A percentile compares a stretch with the other conserved stretches of the same genome.
These are phyloP conservation scores for Ennomos fuscantarius DNA, from an alignment of 2,888 invertebrate species.

Conservation along the genomic window DNA sequence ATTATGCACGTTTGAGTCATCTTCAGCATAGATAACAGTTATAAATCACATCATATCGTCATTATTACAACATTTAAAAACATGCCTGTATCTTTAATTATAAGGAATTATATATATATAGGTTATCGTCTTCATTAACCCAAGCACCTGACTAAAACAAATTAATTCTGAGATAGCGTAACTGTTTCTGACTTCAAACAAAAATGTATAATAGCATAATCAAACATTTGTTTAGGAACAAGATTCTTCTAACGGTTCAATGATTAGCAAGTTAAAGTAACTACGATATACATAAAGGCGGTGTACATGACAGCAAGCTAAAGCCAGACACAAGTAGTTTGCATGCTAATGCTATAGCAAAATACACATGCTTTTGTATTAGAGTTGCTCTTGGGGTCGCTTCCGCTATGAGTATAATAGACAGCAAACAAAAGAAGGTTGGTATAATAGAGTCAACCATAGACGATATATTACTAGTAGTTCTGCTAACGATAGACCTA, in stretches of 20 bases:
- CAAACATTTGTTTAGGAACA: slow-evolving; percentile 21
- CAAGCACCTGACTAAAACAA: too few relatives aligned
- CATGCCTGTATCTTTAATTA: too few relatives aligned
- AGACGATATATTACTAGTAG: too few relatives aligned
- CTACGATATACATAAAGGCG: slow-evolving; percentile 18
- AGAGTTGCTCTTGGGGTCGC: neutral
- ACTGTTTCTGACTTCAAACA: slow-evolving; percentile 1
- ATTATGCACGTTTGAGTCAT: too few relatives aligned
- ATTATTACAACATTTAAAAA: too few relatives aligned
- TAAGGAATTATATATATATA: too few relatives aligned
- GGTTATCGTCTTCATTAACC: too few relatives aligned
- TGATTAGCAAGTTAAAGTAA: slow-evolving; percentile 26
- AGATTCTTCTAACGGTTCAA: slow-evolving; percentile 17
- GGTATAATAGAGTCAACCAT: neutral
- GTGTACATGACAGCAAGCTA: slow-evolving; percentile 1
- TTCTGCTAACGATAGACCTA: too few relatives aligned
- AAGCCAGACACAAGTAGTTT: slow-evolving; percentile 16
- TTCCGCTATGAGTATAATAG: slow-evolving; percentile 4
- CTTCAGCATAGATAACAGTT: too few relatives aligned
- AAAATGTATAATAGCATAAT: slow-evolving; percentile 14
- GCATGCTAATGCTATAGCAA: slow-evolving; percentile 21
- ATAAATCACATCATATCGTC: too few relatives aligned
- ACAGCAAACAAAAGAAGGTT: neutral
- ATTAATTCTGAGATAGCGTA: too few relatives aligned
- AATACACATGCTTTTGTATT: slow-evolving; percentile 3